phyloP scores from a whole-genome alignment of 2,113 vertebrate genomes.

The Festucalex cinctus region DNA sequence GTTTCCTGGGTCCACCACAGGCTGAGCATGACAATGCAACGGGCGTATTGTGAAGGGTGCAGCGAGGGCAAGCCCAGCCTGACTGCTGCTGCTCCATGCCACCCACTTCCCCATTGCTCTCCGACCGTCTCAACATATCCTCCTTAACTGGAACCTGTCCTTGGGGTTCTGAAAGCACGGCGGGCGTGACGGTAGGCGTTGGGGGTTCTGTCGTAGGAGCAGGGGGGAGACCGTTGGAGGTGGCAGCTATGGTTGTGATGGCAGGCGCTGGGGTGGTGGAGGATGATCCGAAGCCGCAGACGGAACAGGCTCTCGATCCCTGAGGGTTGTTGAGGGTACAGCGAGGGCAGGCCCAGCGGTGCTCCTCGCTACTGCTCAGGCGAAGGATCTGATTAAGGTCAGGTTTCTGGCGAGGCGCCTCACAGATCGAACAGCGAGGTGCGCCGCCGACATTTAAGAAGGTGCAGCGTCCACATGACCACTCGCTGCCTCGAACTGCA shows the following conservation, averaged over 20 bases:
- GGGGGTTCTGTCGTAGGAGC: slow-evolving; percentile 40
- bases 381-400: slow-evolving; percentile 95
- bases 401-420: slow-evolving; percentile 92
- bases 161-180: slow-evolving; percentile 74
- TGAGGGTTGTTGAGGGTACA: slow-evolving; percentile 93
- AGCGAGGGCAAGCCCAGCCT: slow-evolving; percentile 92
- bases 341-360: slow-evolving; percentile 90
- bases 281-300: slow-evolving; percentile 77
- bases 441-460: slow-evolving; percentile 86
- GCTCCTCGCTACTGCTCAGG: slow-evolving; percentile 88
- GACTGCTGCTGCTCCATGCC: slow-evolving; percentile 33
- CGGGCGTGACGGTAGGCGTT: slow-evolving; percentile 25
- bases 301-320: slow-evolving; percentile 83
- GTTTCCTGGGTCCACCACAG: slow-evolving; percentile 90
- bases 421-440: slow-evolving; percentile 94
- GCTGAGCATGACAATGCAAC: slow-evolving; percentile 91
- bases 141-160: slow-evolving; percentile 67
- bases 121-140: slow-evolving; percentile 54
- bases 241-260: slow-evolving; percentile 62
- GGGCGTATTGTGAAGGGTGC: slow-evolving; percentile 89
- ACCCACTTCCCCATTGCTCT: slow-evolving; percentile 65
- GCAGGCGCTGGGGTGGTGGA: slow-evolving; percentile 55
- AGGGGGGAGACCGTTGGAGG: slow-evolving; percentile 79
- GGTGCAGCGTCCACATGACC: slow-evolving; percentile 95
- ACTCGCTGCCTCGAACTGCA: slow-evolving; percentile 79